These are phyloP conservation scores for Meandrina meandrites DNA, from an alignment of 92 coral and sea anemone species.

Conservation along the genomic window DNA sequence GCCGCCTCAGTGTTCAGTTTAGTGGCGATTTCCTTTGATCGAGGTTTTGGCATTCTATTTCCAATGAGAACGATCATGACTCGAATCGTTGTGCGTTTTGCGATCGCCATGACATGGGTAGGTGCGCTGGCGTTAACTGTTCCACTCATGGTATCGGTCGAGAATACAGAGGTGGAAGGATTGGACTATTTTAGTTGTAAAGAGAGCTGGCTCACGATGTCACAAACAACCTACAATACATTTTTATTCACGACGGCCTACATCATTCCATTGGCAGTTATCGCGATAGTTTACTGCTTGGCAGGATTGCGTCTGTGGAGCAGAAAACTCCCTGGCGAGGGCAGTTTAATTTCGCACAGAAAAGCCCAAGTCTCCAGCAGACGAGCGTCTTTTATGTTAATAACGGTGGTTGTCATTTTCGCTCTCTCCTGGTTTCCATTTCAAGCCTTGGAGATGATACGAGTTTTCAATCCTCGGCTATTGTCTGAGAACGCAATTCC, in stretches of 20 bases:
- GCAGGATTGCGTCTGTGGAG: conserved; percentile 69
- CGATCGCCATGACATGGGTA: conserved; percentile 53
- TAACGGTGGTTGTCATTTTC: conserved; percentile 68
- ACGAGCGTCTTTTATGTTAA: conserved; percentile 72
- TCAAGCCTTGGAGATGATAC: conserved; percentile 47
- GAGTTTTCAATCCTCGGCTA: not conserved
- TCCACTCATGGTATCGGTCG: conserved; percentile 44
- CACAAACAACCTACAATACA: conserved; percentile 14
- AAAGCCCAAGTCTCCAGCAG: conserved; percentile 56
- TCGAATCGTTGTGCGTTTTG: conserved; percentile 42
- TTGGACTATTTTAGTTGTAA: conserved; percentile 12
- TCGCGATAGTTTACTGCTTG: conserved; percentile 45
- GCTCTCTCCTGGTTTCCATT: conserved; percentile 73
- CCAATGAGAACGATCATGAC: conserved; percentile 74
- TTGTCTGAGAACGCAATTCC: conserved; percentile 18
- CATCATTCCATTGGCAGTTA: conserved; percentile 52
- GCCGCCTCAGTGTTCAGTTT: conserved; percentile 67
- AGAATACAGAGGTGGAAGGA: not conserved
- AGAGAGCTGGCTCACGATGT: conserved; percentile 32
- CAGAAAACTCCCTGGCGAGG: conserved; percentile 71
- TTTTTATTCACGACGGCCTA: conserved; percentile 45
- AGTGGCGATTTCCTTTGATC: conserved; percentile 68
- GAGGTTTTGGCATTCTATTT: conserved; percentile 60
- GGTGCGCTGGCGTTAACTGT: conserved; percentile 46
- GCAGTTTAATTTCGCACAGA: conserved; percentile 42